Conservation (phyloP, 2,113 vertebrate genomes). For the Ancistrus triradiatus region DNA sequence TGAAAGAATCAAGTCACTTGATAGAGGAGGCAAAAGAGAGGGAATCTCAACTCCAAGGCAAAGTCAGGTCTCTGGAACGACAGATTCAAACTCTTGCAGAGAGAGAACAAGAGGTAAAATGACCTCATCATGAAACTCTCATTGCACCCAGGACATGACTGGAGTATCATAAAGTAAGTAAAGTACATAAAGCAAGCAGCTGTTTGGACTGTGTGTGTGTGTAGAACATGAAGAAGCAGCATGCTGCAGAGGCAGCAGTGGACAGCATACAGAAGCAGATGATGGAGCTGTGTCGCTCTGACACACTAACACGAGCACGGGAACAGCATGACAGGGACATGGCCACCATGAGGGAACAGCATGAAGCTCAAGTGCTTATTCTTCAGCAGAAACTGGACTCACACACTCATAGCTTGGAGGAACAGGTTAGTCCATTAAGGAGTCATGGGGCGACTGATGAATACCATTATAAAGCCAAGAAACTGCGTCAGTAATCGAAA, state of each 20-base stretch:
- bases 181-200: not conserved
- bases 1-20: slow-evolving; percentile 79
- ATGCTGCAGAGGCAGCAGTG: slow-evolving; percentile 79
- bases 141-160: not conserved
- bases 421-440: slow-evolving; percentile 73
- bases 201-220: not conserved
- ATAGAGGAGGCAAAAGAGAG: slow-evolving; percentile 78
- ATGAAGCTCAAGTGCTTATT: slow-evolving; percentile 70
- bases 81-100: slow-evolving; percentile 76
- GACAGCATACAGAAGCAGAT: slow-evolving; percentile 91
- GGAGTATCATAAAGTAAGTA: not conserved
- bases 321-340: slow-evolving; percentile 84
- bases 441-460: too few relatives aligned
- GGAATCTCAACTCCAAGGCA: slow-evolving; percentile 80
- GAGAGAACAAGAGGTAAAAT: slow-evolving; percentile 67
- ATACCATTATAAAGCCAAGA: too few relatives aligned
- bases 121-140: not conserved
- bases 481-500: too few relatives aligned
- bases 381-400: slow-evolving; percentile 80
- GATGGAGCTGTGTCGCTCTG: slow-evolving; percentile 81
- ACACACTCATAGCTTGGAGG: slow-evolving; percentile 64
- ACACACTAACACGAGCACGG: slow-evolving; percentile 78
- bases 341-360: slow-evolving; percentile 74
- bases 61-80: slow-evolving; percentile 76
- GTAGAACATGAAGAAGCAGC: slow-evolving; percentile 80